phyloP scores from a whole-genome alignment of 2,888 invertebrate species.

The Pollenia griseotomentosa region DNA sequence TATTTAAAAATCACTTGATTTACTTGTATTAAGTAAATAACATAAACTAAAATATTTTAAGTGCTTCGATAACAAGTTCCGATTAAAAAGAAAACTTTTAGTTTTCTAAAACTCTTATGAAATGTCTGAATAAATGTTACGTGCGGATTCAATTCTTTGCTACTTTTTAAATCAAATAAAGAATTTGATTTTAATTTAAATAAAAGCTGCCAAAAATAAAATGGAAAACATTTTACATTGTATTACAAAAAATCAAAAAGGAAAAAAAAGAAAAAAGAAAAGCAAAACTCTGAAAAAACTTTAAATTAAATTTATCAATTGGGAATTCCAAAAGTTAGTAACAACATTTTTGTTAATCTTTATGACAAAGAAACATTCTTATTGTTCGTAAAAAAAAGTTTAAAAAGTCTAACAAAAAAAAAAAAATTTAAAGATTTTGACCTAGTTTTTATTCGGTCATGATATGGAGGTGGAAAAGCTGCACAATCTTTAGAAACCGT shows the following conservation, averaged over 20 bases:
- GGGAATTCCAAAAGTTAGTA: slow-evolving; percentile 40
- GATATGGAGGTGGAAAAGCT: slow-evolving; percentile 26
- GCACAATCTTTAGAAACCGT: neutral
- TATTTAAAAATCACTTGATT: no score
- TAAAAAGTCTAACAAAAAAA: neutral
- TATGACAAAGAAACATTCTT: slow-evolving; percentile 32
- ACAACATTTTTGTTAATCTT: slow-evolving; percentile 49
- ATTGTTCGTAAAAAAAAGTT: slow-evolving; percentile 4
- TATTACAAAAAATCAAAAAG: neutral
- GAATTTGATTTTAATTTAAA: slow-evolving; percentile 54
- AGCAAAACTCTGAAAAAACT: slow-evolving; percentile 34
- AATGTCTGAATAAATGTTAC: slow-evolving; percentile 30
- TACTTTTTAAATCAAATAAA: slow-evolving; percentile 17
- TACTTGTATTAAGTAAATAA: neutral
- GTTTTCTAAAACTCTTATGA: neutral
- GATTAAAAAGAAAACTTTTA: neutral
- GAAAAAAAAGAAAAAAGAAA: neutral
- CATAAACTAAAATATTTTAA: slow-evolving; percentile 6
- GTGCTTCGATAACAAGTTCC: neutral
- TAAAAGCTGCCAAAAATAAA: slow-evolving; percentile 39
- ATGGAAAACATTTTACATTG: slow-evolving; percentile 35
- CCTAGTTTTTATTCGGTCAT: slow-evolving; percentile 43
- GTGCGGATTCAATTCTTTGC: neutral
- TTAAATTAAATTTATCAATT: slow-evolving; percentile 67
- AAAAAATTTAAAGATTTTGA: slow-evolving; percentile 42